Evolutionary conservation across 2,113 vertebrate species (phyloP).

Genomic region (Jacana jacana): DNA sequence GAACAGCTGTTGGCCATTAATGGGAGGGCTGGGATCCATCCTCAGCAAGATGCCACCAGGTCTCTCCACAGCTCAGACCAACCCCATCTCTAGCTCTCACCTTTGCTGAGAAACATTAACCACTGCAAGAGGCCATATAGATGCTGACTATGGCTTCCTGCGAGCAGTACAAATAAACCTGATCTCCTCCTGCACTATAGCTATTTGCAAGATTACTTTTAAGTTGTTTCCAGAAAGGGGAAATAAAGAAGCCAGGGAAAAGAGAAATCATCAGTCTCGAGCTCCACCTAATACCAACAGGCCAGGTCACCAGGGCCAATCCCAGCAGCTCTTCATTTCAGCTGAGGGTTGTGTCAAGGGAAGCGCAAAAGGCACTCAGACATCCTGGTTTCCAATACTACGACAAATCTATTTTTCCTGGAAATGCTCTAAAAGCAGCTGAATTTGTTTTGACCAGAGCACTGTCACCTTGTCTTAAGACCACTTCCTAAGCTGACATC

Average conservation of each 20-base stretch:
- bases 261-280: background rate
- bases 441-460: conserved; percentile 25
- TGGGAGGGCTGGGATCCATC: background rate
- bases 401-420: background rate
- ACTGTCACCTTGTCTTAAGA: background rate
- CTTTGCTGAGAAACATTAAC: background rate
- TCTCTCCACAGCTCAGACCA: background rate
- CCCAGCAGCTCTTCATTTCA: background rate
- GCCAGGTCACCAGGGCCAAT: background rate
- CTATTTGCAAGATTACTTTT: background rate
- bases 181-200: background rate
- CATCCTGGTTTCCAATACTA: background rate
- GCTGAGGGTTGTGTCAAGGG: background rate
- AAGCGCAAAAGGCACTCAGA: background rate
- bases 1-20: background rate
- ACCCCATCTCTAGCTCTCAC: background rate
- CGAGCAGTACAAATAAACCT: background rate
- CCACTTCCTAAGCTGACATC: conserved; percentile 32
- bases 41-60: background rate
- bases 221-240: background rate
- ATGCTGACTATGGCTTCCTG: background rate
- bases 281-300: background rate
- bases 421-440: conserved; percentile 39
- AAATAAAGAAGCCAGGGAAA: background rate
- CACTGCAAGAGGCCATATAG: background rate